Percentiles rank a stretch among this genome's conserved stretches.
Conservation (phyloP, 1,140 invertebrate genomes). For the Dendrolimus kikuchii region DNA sequence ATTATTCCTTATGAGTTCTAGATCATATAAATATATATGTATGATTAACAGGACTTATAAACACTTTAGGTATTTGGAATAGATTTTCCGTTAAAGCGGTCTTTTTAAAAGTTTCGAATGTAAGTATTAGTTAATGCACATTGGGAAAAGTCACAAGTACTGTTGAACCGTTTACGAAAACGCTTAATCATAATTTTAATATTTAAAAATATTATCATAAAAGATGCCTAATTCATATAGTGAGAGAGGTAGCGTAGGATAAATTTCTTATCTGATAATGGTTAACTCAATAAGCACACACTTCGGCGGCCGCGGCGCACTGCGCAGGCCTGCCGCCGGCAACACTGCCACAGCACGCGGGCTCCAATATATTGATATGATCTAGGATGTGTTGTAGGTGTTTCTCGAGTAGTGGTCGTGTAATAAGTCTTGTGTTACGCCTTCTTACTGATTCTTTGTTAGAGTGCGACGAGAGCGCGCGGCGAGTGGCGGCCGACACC, state of each 20-base stretch:
- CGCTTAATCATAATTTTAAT: slow-evolving; percentile 46
- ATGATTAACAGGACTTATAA: slow-evolving; percentile 19
- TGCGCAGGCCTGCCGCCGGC: slow-evolving; percentile 23
- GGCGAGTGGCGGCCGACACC: slow-evolving; percentile 16
- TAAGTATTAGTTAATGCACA: slow-evolving; percentile 14
- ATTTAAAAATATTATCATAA: slow-evolving; percentile 47
- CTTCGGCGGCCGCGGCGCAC: slow-evolving; percentile 18
- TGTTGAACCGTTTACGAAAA: slow-evolving; percentile 29
- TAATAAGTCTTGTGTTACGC: slow-evolving; percentile 66
- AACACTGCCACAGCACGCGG: slow-evolving; percentile 53
- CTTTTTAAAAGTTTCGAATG: too few relatives aligned
- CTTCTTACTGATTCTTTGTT: slow-evolving; percentile 51
- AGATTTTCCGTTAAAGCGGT: too few relatives aligned
- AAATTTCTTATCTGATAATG: slow-evolving; percentile 41
- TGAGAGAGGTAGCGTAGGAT: slow-evolving; percentile 63
- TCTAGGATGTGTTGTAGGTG: slow-evolving; percentile 69
- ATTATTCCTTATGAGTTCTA: slow-evolving; percentile 62
- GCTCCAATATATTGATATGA: slow-evolving; percentile 67
- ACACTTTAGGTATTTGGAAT: not conserved
- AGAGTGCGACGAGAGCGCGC: slow-evolving; percentile 25
- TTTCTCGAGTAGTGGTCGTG: slow-evolving; percentile 69
- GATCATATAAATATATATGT: slow-evolving; percentile 70
- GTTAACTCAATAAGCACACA: slow-evolving; percentile 33
- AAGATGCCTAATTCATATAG: slow-evolving; percentile 52
- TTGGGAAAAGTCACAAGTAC: slow-evolving; percentile 19